A percentile compares a stretch with the other conserved stretches of the same genome.
phyloP scores from a whole-genome alignment of 2,113 vertebrate genomes.

The Pluvialis apricaria region DNA sequence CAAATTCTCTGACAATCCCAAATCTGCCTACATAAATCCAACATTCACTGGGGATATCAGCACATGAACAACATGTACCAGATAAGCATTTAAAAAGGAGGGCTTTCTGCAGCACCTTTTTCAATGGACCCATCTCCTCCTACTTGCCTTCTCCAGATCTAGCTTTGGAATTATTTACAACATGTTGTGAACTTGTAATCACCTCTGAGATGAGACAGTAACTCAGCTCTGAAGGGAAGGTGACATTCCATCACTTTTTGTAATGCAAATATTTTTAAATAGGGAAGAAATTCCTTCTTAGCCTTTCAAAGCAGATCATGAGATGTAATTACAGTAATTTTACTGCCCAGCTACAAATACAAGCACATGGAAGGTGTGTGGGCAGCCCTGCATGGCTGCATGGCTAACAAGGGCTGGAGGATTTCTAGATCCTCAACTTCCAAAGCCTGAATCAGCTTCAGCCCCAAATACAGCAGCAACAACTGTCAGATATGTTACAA shows the following conservation, averaged over 20 bases:
- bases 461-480: background rate
- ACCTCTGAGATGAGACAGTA: background rate
- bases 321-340: constrained; percentile 30
- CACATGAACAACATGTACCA: background rate
- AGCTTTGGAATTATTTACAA: background rate
- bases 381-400: background rate
- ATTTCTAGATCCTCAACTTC: background rate
- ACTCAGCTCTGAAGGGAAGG: background rate
- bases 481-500: background rate
- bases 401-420: background rate
- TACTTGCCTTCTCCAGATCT: background rate
- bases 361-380: background rate
- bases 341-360: background rate
- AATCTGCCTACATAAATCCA: background rate
- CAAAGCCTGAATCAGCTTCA: background rate
- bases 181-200: background rate
- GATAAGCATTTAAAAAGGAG: background rate
- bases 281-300: background rate
- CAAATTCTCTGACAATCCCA: background rate
- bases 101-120: background rate
- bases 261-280: constrained; percentile 35
- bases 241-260: background rate
- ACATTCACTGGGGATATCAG: background rate
- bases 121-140: background rate
- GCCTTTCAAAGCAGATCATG: background rate